phyloP scores from a whole-genome alignment of 2,113 vertebrate genomes.

The Sphaerodactylus townsendi region DNA sequence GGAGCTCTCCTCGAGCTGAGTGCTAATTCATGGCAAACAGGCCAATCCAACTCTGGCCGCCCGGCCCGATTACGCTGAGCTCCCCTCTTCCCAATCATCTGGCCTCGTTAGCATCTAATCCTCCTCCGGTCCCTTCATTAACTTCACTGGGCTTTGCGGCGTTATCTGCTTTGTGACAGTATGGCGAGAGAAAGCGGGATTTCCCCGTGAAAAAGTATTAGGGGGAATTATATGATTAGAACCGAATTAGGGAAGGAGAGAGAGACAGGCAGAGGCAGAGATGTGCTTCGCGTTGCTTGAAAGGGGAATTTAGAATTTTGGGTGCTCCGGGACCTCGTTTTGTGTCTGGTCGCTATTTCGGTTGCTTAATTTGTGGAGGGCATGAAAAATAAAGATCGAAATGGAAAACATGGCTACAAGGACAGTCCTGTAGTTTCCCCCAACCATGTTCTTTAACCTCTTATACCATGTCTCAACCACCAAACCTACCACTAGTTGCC shows the following conservation, averaged over 20 bases:
- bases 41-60: not conserved
- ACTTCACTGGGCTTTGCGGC: conserved; percentile 42
- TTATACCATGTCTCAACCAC: too few species aligned
- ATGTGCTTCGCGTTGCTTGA: not conserved
- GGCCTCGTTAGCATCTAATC: conserved; percentile 55
- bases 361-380: not conserved
- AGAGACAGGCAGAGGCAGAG: not conserved
- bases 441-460: too few species aligned
- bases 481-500: too few species aligned
- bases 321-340: accelerated
- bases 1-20: not conserved
- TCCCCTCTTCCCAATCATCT: not conserved
- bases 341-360: not conserved
- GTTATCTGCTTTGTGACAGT: conserved; percentile 62
- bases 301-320: conserved; percentile 15
- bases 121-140: conserved; percentile 48
- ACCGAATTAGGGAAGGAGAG: conserved; percentile 37
- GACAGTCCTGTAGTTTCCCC: too few species aligned
- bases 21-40: not conserved
- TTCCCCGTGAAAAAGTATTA: conserved; percentile 57
- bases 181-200: conserved; percentile 43
- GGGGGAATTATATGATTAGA: conserved; percentile 61
- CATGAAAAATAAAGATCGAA: not conserved
- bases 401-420: too few species aligned
- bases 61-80: conserved; percentile 8